Percentiles rank a stretch among this genome's conserved stretches.
Evolutionary conservation across 2,113 vertebrate genomes (phyloP).

Genomic region (Lathamus discolor): DNA sequence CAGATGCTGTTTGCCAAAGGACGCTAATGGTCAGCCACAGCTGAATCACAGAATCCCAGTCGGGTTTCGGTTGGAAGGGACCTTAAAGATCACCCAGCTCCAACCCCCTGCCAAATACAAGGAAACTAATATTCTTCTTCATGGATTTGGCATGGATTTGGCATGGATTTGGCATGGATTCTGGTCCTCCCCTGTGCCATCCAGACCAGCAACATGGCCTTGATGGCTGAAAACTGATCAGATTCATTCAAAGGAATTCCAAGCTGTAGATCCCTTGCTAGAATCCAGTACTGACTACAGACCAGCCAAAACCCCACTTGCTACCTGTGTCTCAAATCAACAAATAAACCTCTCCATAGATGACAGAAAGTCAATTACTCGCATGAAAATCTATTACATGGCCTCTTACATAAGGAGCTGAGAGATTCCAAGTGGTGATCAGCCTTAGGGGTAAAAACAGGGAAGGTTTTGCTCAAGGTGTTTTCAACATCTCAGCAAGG

Average conservation of each 20-base stretch:
- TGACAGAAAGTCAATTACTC: neutral
- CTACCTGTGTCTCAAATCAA: neutral
- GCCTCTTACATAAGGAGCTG: neutral
- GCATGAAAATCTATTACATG: neutral
- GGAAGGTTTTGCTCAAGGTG: neutral
- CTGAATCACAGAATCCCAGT: neutral
- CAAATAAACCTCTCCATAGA: neutral
- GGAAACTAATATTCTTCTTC: neutral
- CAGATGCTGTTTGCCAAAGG: neutral
- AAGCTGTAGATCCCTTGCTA: neutral
- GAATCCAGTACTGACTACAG: conserved; percentile 11
- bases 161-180: neutral
- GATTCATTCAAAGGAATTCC: conserved; percentile 42
- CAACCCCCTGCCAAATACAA: neutral
- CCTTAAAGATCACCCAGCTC: neutral
- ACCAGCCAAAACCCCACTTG: neutral
- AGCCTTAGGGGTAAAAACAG: neutral
- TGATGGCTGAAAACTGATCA: neutral
- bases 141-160: neutral
- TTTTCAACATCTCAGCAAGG: neutral
- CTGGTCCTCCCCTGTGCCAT: neutral
- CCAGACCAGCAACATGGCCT: neutral
- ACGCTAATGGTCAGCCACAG: neutral
- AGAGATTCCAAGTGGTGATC: neutral
- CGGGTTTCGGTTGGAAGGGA: neutral